These are phyloP conservation scores for Galaxias olidus DNA, from an alignment of 2,797 vertebrate genomes.

Conservation along the genomic window DNA sequence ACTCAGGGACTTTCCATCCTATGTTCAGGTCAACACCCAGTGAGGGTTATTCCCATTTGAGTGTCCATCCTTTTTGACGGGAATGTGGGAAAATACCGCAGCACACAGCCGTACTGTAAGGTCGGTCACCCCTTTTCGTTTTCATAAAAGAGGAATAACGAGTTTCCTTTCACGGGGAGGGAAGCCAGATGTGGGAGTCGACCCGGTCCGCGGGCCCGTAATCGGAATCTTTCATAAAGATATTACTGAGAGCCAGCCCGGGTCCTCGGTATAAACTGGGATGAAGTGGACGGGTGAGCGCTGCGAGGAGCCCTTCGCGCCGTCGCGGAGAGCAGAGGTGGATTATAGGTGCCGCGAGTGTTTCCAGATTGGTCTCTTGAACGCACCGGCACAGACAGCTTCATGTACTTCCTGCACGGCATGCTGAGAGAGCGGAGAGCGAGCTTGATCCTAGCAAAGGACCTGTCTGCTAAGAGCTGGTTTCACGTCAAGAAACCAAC, in stretches of 20 bases:
- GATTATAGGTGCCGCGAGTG: constrained; percentile 40
- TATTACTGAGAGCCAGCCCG: constrained; percentile 45
- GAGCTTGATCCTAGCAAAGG: background rate
- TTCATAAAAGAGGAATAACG: constrained; percentile 41
- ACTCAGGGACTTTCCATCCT: constrained; percentile 42
- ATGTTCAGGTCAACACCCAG: constrained; percentile 32
- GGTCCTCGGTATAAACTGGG: constrained; percentile 27
- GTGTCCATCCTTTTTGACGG: constrained; percentile 40
- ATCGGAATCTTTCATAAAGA: constrained; percentile 49
- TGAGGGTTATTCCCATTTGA: constrained; percentile 32
- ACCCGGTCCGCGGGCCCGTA: constrained; percentile 43
- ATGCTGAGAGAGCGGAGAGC: background rate
- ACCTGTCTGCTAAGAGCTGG: background rate
- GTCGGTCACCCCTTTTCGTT: constrained; percentile 40
- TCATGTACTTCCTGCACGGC: background rate
- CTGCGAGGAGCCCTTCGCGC: constrained; percentile 1
- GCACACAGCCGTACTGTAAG: constrained; percentile 19
- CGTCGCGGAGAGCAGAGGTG: constrained; percentile 39
- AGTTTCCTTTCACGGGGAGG: constrained; percentile 45
- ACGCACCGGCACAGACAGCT: constrained; percentile 6
- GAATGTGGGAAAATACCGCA: constrained; percentile 38
- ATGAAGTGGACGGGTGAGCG: constrained; percentile 2
- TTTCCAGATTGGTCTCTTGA: constrained; percentile 43
- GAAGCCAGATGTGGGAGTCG: constrained; percentile 58
- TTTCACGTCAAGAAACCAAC: background rate